phyloP scores from a whole-genome alignment of 2,888 invertebrate genomes.

The Melipona bicolor region DNA sequence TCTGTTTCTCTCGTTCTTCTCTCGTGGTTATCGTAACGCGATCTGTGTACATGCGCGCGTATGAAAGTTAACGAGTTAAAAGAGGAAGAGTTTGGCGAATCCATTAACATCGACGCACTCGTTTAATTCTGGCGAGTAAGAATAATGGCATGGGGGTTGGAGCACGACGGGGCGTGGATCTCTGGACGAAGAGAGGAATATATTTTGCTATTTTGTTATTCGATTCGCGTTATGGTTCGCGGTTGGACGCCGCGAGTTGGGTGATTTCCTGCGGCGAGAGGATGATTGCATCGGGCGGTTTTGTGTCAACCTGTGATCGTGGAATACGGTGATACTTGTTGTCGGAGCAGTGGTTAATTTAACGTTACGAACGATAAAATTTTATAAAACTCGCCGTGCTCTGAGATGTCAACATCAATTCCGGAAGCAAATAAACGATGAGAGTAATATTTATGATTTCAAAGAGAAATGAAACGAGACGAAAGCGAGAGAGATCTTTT shows the following conservation, averaged over 20 bases:
- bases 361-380: neutral
- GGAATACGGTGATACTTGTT: neutral
- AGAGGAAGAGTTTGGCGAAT: constrained; percentile 49
- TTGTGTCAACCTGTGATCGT: neutral
- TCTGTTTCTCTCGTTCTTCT: neutral
- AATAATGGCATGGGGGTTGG: neutral
- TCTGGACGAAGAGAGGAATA: neutral
- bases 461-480: constrained; percentile 5
- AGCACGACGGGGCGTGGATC: neutral
- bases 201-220: neutral
- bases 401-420: neutral
- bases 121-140: constrained; percentile 32
- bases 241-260: neutral
- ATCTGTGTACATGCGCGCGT: constrained; percentile 10
- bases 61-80: constrained; percentile 57
- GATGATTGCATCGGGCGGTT: neutral
- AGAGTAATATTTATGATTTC: constrained; percentile 5
- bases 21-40: neutral
- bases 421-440: neutral
- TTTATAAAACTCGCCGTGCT: neutral
- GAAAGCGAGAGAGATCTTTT: constrained; percentile 11
- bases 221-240: neutral
- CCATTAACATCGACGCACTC: constrained; percentile 41
- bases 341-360: neutral
- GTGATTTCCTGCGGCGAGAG: too few species aligned